Evolutionary conservation across 2,113 vertebrate genomes (phyloP).

Genomic region (Gracilinanus agilis): DNA sequence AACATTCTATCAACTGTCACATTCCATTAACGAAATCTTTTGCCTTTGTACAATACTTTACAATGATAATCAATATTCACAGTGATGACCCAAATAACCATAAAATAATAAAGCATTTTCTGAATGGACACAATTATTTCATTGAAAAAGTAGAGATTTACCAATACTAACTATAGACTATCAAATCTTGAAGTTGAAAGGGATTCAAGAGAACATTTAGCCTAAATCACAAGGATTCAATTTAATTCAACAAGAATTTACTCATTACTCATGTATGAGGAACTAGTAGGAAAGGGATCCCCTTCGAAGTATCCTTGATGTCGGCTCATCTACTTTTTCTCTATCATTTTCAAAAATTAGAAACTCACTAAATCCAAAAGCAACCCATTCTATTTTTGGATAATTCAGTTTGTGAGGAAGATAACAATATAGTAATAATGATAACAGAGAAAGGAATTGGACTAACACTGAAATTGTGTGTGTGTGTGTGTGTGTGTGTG

Average conservation of each 20-base stretch:
- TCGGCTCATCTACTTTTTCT: not conserved
- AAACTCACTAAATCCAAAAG: not conserved
- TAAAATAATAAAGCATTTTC: conserved; percentile 22
- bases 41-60: not conserved
- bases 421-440: not conserved
- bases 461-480: not conserved
- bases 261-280: not conserved
- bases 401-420: not conserved
- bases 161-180: not conserved
- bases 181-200: not conserved
- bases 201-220: not conserved
- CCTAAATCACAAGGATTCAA: not conserved
- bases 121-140: not conserved
- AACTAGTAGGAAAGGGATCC: not conserved
- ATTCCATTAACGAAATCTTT: not conserved
- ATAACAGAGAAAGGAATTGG: not conserved
- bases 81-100: not conserved
- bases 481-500: not conserved
- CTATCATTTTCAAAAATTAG: not conserved
- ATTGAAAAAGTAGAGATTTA: not conserved
- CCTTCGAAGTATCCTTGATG: not conserved
- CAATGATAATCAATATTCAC: not conserved
- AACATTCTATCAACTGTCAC: not conserved
- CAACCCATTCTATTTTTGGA: not conserved
- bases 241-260: not conserved